Evolutionary conservation across 23 tunicate species (phyloP), one percentile per base, ranked within the genome.

Genomic region (Styela plicata): DNA sequence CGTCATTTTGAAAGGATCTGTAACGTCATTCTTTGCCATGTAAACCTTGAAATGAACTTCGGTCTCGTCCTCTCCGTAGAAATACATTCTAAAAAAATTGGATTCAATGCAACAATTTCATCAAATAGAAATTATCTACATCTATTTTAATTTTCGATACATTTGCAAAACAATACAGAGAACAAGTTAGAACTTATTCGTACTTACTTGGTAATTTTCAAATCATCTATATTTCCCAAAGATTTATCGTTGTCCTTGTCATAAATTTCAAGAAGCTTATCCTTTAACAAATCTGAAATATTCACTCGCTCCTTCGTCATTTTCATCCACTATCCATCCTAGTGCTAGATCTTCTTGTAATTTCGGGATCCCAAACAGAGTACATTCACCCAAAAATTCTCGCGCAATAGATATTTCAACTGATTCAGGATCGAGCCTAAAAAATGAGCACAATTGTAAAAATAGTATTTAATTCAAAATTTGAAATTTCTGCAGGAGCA

Each of bases 1-100:
- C 13, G 77, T 71, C 77, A 71, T 71, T 71, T 71, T 34, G 34
- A 71, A 71, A 3, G 77, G 77, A 29, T 71, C 34, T 2, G 77
- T 36, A 32, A 28, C 77, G 37, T 28, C 77, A 71, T 71, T 71
- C 77, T 30, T 71, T 21, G 37, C 24, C 77, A 71, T 71, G 5
- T 3, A 28, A 27, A 71, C 34, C 7, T 71, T 5, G 29, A 71
- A 21, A 21, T 71, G 77, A 7, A 71, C 77, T 71, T 34, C 34
- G 36, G 77, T 71, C 17, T 30, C 34, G 5, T 34, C 36, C 32
- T 26, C 77, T 3, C 29, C 77, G 36, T 71, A 28, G 77, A 71
- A 44, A 44, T 44, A 44, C 57, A 44, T 44, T 44, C 57, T 44
- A 44, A 44, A 44, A 44, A 5, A 44, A 44, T n/a, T n/a, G n/a